Percentiles rank a stretch among this genome's conserved stretches.
Evolutionary conservation across 92 coral and sea anemone genomes (phyloP).

Genomic region (Anthopleura xanthogrammica): DNA sequence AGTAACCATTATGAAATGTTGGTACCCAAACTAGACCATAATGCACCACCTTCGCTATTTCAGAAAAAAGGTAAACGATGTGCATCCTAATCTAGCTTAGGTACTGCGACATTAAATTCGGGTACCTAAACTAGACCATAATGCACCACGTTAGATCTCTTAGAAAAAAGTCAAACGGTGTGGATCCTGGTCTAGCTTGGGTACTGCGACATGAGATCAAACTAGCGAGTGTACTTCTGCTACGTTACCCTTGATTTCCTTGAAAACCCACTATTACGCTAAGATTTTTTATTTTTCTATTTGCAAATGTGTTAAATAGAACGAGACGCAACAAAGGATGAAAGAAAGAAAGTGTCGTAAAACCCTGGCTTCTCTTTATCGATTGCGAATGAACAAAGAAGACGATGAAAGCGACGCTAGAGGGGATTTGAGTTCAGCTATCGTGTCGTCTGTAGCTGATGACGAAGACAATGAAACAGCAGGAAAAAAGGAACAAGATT

Average conservation of each 20-base stretch:
- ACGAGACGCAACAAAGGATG: slow-evolving; percentile 44
- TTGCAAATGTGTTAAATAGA: slow-evolving; percentile 8
- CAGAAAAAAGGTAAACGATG: not conserved
- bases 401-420: slow-evolving; percentile 81
- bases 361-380: slow-evolving; percentile 60
- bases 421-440: slow-evolving; percentile 78
- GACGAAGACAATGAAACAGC: not conserved
- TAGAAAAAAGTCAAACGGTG: no score
- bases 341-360: slow-evolving; percentile 75
- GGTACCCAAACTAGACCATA: not conserved
- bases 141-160: not conserved
- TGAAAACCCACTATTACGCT: no score
- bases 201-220: no score
- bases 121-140: not conserved
- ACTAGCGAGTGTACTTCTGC: no score
- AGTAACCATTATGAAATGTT: not conserved
- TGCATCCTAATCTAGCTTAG: no score
- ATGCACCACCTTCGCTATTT: not conserved
- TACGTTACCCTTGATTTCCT: no score
- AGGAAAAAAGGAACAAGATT: not conserved
- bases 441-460: slow-evolving; percentile 68
- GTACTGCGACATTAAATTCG: no score
- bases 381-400: slow-evolving; percentile 76
- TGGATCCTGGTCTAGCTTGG: no score
- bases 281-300: not conserved